phyloP scores from a whole-genome alignment of 2,888 invertebrate species.

The Platycheirus albimanus region DNA sequence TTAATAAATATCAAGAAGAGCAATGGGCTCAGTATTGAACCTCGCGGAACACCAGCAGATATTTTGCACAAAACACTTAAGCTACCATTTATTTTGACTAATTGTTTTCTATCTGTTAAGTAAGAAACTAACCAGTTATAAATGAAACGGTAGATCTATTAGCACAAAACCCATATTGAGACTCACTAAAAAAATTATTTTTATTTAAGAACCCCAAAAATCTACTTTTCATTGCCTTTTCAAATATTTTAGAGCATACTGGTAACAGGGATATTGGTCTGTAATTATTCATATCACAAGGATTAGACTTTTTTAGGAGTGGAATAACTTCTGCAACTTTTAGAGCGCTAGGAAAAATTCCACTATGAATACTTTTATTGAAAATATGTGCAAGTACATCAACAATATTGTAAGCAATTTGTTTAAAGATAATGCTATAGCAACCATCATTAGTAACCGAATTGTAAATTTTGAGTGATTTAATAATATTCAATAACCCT shows the following conservation, averaged over 20 bases:
- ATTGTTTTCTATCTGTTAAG: no score
- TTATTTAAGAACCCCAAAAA: not conserved
- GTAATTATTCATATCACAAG: conserved; percentile 11
- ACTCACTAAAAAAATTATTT: not conserved
- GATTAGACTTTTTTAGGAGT: not conserved
- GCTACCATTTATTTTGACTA: not conserved
- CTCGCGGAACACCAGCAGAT: not conserved
- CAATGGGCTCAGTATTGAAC: not conserved
- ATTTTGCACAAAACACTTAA: not conserved
- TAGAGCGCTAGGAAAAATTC: not conserved
- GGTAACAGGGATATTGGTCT: conserved; percentile 2
- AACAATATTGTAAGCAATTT: conserved; percentile 7
- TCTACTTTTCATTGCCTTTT: not conserved
- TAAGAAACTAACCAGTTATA: conserved; percentile 1
- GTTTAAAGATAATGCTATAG: not conserved
- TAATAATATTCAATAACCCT: no score
- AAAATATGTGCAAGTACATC: conserved; percentile 4
- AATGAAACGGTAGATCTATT: not conserved
- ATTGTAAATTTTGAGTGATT: not conserved
- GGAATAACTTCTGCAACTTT: not conserved
- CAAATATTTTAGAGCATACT: conserved; percentile 18
- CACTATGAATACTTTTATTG: not conserved
- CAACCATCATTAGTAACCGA: conserved; percentile 5
- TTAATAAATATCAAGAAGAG: not conserved
- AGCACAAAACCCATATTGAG: not conserved